Evolutionary conservation across 92 coral and sea anemone species (phyloP), one percentile per base, ranked within the genome.

Genomic region (Parazoanthus swiftii): DNA sequence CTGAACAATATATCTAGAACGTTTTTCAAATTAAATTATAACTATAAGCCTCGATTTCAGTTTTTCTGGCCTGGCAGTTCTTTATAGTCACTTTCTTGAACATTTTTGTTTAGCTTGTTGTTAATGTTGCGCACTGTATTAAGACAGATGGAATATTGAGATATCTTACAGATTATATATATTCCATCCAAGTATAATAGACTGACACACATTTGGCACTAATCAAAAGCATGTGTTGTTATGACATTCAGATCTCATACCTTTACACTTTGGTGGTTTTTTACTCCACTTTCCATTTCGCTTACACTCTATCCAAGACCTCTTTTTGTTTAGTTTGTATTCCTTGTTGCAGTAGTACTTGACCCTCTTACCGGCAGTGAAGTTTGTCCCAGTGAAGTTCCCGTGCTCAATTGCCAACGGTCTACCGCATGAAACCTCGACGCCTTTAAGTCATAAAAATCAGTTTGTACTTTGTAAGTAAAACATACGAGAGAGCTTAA

Each of bases 311-410:
- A 94, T 88, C 72, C 72, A 67, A 15, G 23, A n/a, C 23, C 38
- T 89, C 29, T 54, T 76, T 21, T 92, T 92, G 6, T 42, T 76
- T 18, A 94, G 85, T 23, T 80, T 89, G 86, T 91, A 94, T 6
- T 92, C 98, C 29, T 85, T 86, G 46, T 94, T 84, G 73, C 98
- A 95, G 20, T 82, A 85, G 81, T 95, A 95, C 35, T 14, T 85
- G 16, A 93, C 82, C 43, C 39, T 85, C 20, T 90, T 68, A 8
- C 88, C 88, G 21, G 48, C 88, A 4, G 72, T 74, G 56, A 87
- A 94, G 36, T 54, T 74, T 33, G 90, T 36, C 9, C 96, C 94
- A 21, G 23, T 74, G 88, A 67, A 93, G 46, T 26, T 79, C 8
- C 93, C 94, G 75, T 92, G 90, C 23, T 92, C 85, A 51, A 93